Conservation (phyloP, 2,113 vertebrate genomes). For the Equus przewalskii region DNA sequence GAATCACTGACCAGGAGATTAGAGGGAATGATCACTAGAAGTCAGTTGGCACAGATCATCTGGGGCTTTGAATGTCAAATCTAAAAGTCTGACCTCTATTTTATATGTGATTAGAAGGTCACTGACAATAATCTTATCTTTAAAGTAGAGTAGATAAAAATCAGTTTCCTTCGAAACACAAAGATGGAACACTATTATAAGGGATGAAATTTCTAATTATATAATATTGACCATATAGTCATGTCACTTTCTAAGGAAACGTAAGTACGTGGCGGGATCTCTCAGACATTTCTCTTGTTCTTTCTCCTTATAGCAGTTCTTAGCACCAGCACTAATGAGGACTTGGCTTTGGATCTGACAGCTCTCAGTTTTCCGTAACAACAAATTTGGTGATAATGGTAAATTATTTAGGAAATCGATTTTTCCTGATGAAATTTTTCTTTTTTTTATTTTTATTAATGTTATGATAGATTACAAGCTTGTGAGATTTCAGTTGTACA, state of each 20-base stretch:
- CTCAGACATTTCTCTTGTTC: neutral
- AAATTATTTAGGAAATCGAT: slow-evolving; percentile 53
- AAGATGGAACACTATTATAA: neutral
- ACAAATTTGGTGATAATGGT: neutral
- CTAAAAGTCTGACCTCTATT: neutral
- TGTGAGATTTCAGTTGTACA: too few relatives aligned
- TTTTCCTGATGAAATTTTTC: slow-evolving; percentile 24
- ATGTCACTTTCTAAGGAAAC: slow-evolving; percentile 16
- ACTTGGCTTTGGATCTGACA: neutral
- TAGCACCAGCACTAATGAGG: neutral
- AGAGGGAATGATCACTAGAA: neutral
- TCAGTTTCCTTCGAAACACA: slow-evolving; percentile 12
- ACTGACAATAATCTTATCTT: neutral
- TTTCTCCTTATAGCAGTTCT: neutral
- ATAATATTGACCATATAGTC: neutral
- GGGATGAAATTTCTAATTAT: neutral
- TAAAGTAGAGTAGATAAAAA: slow-evolving; percentile 27
- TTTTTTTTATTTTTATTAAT: too few relatives aligned
- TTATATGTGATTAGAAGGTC: neutral
- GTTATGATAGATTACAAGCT: too few relatives aligned
- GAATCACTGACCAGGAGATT: neutral
- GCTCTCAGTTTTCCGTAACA: slow-evolving; percentile 27
- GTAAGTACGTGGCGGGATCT: neutral
- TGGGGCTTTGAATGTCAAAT: neutral
- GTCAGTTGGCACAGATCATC: neutral